Conservation (phyloP, 1,140 invertebrate genomes). For the Bilobella aurantiaca region DNA sequence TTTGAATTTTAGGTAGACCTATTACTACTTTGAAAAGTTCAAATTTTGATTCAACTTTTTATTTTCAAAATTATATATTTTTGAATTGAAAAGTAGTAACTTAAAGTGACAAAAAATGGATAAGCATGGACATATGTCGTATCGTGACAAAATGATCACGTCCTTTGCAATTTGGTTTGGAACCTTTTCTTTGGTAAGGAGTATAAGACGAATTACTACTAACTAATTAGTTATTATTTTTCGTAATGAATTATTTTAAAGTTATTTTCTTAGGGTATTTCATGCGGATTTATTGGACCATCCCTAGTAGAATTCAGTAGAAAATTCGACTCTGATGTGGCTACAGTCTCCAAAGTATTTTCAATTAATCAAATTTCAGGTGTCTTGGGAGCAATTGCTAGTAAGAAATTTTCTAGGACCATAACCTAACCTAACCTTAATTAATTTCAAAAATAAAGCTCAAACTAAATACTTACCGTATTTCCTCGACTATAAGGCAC, state of each 20-base stretch:
- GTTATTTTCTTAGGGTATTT: not conserved
- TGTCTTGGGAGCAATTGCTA: not conserved
- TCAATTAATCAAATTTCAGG: not conserved
- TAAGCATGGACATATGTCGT: not conserved
- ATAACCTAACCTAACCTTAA: not conserved
- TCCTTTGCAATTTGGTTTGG: not conserved
- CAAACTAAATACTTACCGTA: no score
- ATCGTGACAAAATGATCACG: conserved; percentile 2
- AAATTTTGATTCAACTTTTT: no score
- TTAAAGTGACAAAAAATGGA: not conserved
- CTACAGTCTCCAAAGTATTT: conserved; percentile 1
- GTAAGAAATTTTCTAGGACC: conserved; percentile 4
- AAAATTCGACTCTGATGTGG: not conserved
- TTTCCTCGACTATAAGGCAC: no score
- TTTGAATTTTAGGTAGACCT: no score
- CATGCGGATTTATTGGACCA: not conserved
- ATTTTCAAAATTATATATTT: not conserved
- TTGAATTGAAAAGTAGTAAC: not conserved
- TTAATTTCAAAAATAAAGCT: no score
- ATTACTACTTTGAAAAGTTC: no score
- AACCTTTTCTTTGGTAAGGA: conserved; percentile 1
- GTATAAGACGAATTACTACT: no score
- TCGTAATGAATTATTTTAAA: not conserved
- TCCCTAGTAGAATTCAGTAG: not conserved
- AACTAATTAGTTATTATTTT: not conserved